Evolutionary conservation across 2,888 invertebrate species (phyloP).

Genomic region (Panopea generosa): DNA sequence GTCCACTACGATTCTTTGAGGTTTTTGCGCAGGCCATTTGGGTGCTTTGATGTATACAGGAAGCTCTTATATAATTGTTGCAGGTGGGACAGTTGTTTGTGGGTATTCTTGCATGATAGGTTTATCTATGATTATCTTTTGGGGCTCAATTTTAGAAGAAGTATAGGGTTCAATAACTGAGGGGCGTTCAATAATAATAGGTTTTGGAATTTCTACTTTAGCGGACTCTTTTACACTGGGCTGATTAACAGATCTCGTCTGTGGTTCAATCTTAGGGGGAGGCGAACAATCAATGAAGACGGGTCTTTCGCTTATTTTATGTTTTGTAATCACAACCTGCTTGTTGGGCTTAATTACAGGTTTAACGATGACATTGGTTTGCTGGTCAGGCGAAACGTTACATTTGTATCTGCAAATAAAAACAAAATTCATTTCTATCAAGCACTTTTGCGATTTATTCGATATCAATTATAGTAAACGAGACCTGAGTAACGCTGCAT

Average conservation of each 20-base stretch:
- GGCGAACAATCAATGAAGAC: constrained; percentile 45
- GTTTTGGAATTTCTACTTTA: constrained; percentile 36
- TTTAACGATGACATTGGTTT: constrained; percentile 53
- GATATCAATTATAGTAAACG: no score
- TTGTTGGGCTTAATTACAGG: constrained; percentile 26
- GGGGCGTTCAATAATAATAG: constrained; percentile 38
- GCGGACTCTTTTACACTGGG: constrained; percentile 45
- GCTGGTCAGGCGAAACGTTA: constrained; percentile 44
- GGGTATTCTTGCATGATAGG: constrained; percentile 43
- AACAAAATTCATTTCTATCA: no score
- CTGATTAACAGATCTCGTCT: constrained; percentile 46
- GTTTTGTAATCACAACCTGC: constrained; percentile 28
- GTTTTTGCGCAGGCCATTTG: constrained; percentile 26
- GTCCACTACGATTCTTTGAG: constrained; percentile 50
- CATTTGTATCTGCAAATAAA: no score
- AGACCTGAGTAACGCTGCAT: no score
- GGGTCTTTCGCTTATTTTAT: constrained; percentile 45
- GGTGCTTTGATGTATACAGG: constrained; percentile 37
- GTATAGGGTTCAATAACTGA: constrained; percentile 37
- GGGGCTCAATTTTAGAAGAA: constrained; percentile 33
- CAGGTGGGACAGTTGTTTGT: constrained; percentile 20
- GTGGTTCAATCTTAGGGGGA: constrained; percentile 41
- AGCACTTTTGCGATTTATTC: no score
- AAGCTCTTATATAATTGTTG: constrained; percentile 40
- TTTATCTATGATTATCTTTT: constrained; percentile 48